Evolutionary conservation across 2,888 invertebrate genomes (phyloP).

Genomic region (Blera fallax): DNA sequence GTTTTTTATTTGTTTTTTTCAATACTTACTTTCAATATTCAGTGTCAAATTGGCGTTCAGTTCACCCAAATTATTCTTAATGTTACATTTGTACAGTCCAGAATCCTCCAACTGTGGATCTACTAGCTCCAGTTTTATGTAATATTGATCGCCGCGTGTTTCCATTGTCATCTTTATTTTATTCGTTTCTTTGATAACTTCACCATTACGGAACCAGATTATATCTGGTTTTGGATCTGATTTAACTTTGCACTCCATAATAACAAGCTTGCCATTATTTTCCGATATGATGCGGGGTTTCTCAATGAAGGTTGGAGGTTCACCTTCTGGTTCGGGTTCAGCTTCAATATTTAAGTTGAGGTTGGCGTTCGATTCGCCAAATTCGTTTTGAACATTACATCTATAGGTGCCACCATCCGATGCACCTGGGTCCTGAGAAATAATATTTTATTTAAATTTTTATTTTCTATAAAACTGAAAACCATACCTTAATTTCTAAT

Average conservation of each 20-base stretch:
- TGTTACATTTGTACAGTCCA: constrained; percentile 98
- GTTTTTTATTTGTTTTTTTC: neutral
- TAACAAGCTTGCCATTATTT: constrained; percentile 90
- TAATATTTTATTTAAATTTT: neutral
- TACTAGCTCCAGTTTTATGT: constrained; percentile 92
- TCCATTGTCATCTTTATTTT: constrained; percentile 91
- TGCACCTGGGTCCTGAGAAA: constrained; percentile 88
- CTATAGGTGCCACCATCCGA: constrained; percentile 94
- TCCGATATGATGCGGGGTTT: constrained; percentile 94
- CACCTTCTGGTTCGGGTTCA: constrained; percentile 95
- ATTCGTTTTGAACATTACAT: constrained; percentile 97
- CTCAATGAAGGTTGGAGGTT: constrained; percentile 96
- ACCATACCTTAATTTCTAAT: constrained; percentile 87
- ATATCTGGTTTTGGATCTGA: constrained; percentile 92
- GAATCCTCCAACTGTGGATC: constrained; percentile 98
- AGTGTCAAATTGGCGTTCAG: constrained; percentile 97
- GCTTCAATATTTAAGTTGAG: constrained; percentile 98
- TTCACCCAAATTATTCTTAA: constrained; percentile 97
- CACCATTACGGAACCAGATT: constrained; percentile 91
- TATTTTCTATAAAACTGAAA: neutral
- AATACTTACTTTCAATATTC: constrained; percentile 96
- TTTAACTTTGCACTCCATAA: constrained; percentile 93
- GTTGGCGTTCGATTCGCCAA: constrained; percentile 98
- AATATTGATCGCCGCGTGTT: constrained; percentile 90
- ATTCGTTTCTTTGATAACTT: constrained; percentile 89